These are phyloP conservation scores for Ammodytes marinus DNA, from an alignment of 2,113 vertebrate species.

Conservation along the genomic window DNA sequence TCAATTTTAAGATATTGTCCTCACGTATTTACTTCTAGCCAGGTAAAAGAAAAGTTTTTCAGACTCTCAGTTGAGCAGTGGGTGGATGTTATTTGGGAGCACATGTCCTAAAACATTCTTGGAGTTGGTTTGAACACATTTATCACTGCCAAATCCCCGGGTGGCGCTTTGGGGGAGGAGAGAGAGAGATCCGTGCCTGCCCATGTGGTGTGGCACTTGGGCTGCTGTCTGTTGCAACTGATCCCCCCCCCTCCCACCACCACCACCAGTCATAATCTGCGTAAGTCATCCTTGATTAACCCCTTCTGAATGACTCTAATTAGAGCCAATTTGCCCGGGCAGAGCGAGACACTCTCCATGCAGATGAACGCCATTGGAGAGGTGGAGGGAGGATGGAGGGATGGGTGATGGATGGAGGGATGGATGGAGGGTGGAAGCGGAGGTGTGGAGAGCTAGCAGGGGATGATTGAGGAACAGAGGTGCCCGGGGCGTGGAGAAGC, in stretches of 20 bases:
- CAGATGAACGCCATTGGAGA: slow-evolving; percentile 64
- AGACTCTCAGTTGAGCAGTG: not conserved
- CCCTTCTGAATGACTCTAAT: slow-evolving; percentile 83
- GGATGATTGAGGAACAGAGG: slow-evolving; percentile 65
- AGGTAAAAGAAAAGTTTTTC: slow-evolving; percentile 16
- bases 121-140: slow-evolving; percentile 34
- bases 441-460: slow-evolving; percentile 64
- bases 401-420: too few species aligned
- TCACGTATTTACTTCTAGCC: not conserved
- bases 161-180: slow-evolving; percentile 33
- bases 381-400: slow-evolving; percentile 56
- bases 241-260: slow-evolving; percentile 56
- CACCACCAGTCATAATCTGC: slow-evolving; percentile 73
- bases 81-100: slow-evolving; percentile 17
- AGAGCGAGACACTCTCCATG: slow-evolving; percentile 71
- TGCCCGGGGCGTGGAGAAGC: slow-evolving; percentile 45
- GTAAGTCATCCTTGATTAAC: slow-evolving; percentile 83
- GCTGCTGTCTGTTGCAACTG: slow-evolving; percentile 51
- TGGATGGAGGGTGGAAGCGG: slow-evolving; percentile 56
- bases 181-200: slow-evolving; percentile 54
- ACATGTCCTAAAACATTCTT: slow-evolving; percentile 11
- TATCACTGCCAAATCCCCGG: slow-evolving; percentile 45
- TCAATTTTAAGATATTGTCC: too few species aligned
- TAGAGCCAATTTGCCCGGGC: slow-evolving; percentile 81
- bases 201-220: slow-evolving; percentile 32